Percentiles rank a stretch among this genome's conserved stretches.
Conservation (phyloP, 1,140 invertebrate genomes). For the Trypoxylus dichotomus region DNA sequence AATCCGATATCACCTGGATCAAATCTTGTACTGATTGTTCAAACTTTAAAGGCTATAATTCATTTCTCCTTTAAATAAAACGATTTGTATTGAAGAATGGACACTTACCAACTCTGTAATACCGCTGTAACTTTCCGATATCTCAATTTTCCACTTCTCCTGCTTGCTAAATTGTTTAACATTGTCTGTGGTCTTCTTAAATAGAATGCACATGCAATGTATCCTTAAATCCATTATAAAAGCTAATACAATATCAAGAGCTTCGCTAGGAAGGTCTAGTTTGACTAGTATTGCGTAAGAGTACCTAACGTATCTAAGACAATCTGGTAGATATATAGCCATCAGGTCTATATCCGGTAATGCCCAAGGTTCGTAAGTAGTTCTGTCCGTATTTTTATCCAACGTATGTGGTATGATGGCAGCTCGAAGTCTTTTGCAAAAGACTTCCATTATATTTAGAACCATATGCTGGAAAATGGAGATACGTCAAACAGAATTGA, state of each 20-base stretch:
- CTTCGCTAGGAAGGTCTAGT: constrained; percentile 78
- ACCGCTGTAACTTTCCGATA: constrained; percentile 77
- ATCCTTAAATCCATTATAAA: constrained; percentile 87
- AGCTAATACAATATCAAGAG: constrained; percentile 78
- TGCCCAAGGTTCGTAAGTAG: constrained; percentile 52
- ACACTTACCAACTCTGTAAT: constrained; percentile 80
- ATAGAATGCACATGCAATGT: constrained; percentile 82
- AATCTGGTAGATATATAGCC: constrained; percentile 77
- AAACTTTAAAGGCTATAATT: constrained; percentile 74
- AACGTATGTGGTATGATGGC: constrained; percentile 65
- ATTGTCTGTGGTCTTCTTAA: constrained; percentile 81
- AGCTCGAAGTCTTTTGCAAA: constrained; percentile 65
- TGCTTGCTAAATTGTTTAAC: constrained; percentile 74
- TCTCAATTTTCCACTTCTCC: constrained; percentile 88
- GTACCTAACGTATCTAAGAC: constrained; percentile 70
- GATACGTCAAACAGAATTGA: constrained; percentile 32
- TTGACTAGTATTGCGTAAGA: constrained; percentile 70
- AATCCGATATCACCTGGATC: constrained; percentile 82
- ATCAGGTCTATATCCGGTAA: constrained; percentile 58
- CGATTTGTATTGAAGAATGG: neutral
- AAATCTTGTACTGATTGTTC: constrained; percentile 83
- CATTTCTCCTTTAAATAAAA: neutral
- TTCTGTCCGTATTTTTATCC: constrained; percentile 53
- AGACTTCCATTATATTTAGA: constrained; percentile 65
- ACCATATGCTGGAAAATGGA: constrained; percentile 60